Evolutionary conservation across 2,888 invertebrate genomes (phyloP).

Genomic region (Lutraria lutraria): DNA sequence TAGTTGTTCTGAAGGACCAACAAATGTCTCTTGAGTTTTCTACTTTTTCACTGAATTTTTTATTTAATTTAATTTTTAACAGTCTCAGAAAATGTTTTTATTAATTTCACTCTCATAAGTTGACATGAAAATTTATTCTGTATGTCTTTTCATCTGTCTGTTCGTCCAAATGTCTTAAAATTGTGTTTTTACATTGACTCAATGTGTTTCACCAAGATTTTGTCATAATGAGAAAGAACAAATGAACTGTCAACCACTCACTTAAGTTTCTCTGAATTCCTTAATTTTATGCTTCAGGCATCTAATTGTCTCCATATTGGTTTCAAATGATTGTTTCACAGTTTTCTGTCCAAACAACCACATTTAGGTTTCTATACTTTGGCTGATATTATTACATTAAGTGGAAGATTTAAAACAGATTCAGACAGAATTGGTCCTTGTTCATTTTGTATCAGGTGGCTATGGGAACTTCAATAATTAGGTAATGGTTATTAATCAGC

Average conservation of each 20-base stretch:
- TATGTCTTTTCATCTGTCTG: no score
- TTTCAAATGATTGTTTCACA: constrained; percentile 1
- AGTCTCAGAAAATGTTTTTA: no score
- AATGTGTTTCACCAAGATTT: no score
- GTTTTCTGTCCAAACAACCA: not conserved
- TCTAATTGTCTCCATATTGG: not conserved
- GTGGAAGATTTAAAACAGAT: not conserved
- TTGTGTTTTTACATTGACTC: no score
- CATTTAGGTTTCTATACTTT: not conserved
- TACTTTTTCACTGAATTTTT: no score
- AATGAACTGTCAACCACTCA: not conserved
- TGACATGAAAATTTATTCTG: no score
- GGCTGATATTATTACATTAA: not conserved
- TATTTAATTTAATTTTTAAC: no score
- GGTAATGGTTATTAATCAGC: constrained; percentile 8
- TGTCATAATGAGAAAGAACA: not conserved
- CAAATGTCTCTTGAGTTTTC: no score
- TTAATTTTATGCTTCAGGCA: not conserved
- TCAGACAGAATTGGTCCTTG: not conserved
- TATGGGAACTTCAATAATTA: not conserved
- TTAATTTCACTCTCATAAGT: no score
- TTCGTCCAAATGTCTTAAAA: no score
- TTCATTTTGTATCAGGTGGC: constrained; percentile 1
- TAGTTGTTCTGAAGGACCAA: no score
- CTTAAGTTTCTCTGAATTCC: not conserved